A percentile compares a stretch with the other conserved stretches of the same genome.
Evolutionary conservation across 64 coral and sea anemone genomes (phyloP).

Genomic region (Montipora efflorescens): DNA sequence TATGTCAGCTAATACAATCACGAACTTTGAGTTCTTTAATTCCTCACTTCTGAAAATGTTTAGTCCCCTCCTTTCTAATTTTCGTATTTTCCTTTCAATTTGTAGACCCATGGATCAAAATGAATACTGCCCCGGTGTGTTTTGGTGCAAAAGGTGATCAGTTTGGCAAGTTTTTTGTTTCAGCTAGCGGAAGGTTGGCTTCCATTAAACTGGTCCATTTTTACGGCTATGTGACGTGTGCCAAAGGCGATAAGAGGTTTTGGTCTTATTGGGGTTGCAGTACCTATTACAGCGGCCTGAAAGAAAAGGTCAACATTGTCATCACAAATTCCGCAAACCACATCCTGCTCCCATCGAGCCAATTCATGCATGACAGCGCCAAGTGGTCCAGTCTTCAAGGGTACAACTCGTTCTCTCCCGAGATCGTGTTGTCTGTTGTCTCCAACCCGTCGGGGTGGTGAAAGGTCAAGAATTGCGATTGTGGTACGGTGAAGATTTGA

Average conservation of each 20-base stretch:
- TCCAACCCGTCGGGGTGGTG: not conserved
- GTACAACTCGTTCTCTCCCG: not conserved
- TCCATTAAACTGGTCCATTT: conserved; percentile 25
- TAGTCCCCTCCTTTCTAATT: too few relatives aligned
- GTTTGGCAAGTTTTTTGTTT: not conserved
- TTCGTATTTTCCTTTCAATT: too few relatives aligned
- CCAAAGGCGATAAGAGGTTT: not conserved
- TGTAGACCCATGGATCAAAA: too few relatives aligned
- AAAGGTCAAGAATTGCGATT: not conserved
- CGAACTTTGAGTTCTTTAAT: too few relatives aligned
- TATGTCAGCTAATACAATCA: too few relatives aligned
- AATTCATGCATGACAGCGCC: not conserved
- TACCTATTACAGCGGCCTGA: not conserved
- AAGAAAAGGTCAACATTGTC: not conserved
- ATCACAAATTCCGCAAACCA: not conserved
- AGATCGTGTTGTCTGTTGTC: not conserved
- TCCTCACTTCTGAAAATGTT: too few relatives aligned
- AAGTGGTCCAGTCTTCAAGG: not conserved
- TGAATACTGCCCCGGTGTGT: not conserved
- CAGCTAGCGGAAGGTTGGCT: not conserved
- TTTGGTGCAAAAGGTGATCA: not conserved
- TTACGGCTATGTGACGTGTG: not conserved
- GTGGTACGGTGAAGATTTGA: not conserved
- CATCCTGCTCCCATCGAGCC: not conserved
- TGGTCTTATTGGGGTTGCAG: not conserved